phyloP scores from a whole-genome alignment of 1,140 invertebrate genomes.

The Dolichoris vasculosae region DNA sequence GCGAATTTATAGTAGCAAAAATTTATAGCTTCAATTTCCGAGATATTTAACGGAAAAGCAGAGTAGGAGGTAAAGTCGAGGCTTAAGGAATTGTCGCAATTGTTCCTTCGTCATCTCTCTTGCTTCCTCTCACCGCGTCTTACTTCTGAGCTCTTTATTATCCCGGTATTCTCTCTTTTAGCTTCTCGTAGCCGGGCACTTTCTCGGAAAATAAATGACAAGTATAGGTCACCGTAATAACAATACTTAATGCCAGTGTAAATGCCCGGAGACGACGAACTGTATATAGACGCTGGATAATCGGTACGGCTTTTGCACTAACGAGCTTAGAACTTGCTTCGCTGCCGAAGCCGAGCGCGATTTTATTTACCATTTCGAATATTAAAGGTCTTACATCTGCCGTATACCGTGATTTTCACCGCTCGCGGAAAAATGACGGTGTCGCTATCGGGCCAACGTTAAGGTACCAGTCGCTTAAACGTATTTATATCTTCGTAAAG shows the following conservation, averaged over 20 bases:
- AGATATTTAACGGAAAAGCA: conserved; percentile 49
- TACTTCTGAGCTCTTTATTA: neutral
- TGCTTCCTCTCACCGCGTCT: neutral
- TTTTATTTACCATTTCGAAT: neutral
- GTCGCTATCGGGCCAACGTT: neutral
- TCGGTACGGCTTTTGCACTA: neutral
- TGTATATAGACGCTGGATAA: neutral
- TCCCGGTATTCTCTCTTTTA: neutral
- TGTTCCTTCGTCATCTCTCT: conserved; percentile 5
- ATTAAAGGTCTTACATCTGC: neutral
- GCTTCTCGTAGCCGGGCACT: neutral
- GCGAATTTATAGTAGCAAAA: conserved; percentile 67
- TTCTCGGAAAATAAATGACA: neutral
- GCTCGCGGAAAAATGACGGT: neutral
- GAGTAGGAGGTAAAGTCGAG: conserved; percentile 10
- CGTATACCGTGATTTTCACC: neutral
- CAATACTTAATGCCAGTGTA: neutral
- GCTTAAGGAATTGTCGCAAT: conserved; percentile 45
- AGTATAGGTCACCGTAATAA: neutral
- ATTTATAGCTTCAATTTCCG: conserved; percentile 73
- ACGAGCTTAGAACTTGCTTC: neutral
- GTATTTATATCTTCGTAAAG: no score
- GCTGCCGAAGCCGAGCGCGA: neutral
- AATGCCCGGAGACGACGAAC: no score
- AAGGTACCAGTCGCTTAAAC: neutral